Evolutionary conservation across 2,888 invertebrate genomes (phyloP), one percentile per base, ranked within the genome.

Genomic region (Perdita meconis): DNA sequence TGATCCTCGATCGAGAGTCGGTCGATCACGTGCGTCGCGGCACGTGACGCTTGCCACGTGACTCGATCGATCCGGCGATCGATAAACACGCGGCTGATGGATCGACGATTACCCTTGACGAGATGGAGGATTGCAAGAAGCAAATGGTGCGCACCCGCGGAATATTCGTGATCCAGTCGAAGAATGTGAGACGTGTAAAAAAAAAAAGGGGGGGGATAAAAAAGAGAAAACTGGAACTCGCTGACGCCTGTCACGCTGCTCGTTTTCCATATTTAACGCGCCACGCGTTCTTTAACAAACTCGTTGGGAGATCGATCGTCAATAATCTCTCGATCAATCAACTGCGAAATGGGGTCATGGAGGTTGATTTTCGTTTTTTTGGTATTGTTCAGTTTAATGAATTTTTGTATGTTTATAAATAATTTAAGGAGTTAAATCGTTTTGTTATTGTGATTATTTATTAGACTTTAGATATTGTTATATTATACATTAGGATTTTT

Each of bases 261-360:
- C 81, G 73, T 81, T 82, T 81, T 66, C 81, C 82, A 75, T 82
- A 73, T 80, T 76, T 79, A 81, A 79, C 80, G 59, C 42, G 80
- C 57, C 80, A 71, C 81, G 78, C 65, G 80, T 68, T 70, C 22
- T 36, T 40, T 47, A 47, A 30, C 42, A 42, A 66, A 73, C 79
- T 79, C 78, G 42, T 72, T 57, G 5, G 63, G 42, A 47, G 55
- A 69, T 66, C 69, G 68, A 47, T 42, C 56, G 24, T 16, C 22
- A 38, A 12, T 47, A 68, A 78, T 69, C 74, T 30, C 65, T 75
- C 66, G 66, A 67, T 76, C 75, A 67, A 68, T 78, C 77, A 68
- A 60, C 56, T 3, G 22, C 67, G 61, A 64, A 67, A 66, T 59
- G 51, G 51, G 75, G 67, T 59, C 77, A 67, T 40, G 40, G 57